Conservation (phyloP, 2,113 vertebrate genomes). For the Misgurnus anguillicaudatus region DNA sequence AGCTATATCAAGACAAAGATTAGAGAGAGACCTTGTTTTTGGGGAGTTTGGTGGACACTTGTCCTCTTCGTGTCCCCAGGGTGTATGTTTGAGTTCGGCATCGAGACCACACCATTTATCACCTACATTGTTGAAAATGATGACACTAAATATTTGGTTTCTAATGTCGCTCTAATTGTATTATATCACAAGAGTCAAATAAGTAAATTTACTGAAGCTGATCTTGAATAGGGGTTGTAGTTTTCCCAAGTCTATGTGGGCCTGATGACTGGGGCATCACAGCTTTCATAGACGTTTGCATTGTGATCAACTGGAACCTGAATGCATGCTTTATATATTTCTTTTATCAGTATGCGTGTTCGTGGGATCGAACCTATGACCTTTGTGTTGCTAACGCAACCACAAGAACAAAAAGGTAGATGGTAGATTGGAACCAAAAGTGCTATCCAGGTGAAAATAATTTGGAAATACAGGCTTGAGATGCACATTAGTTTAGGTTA, state of each 20-base stretch:
- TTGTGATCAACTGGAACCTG: too few relatives aligned
- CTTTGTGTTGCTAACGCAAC: too few relatives aligned
- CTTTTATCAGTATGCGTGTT: too few relatives aligned
- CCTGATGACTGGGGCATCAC: conserved; percentile 2
- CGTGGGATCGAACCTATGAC: too few relatives aligned
- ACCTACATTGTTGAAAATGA: too few relatives aligned
- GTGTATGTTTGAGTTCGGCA: conserved; percentile 43
- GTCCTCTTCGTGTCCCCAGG: conserved; percentile 57
- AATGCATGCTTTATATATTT: too few relatives aligned
- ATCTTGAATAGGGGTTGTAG: neutral
- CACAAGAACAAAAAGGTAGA: too few relatives aligned
- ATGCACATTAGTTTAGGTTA: conserved; percentile 12
- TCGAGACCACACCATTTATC: neutral
- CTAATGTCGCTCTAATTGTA: neutral
- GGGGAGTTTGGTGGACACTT: conserved; percentile 40
- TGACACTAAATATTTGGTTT: conserved; percentile 26
- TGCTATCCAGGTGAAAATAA: neutral
- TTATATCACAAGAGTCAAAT: neutral
- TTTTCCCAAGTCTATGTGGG: neutral
- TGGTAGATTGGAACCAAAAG: neutral
- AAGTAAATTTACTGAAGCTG: neutral
- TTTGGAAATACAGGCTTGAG: neutral
- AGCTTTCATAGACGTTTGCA: neutral
- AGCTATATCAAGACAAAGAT: conserved; percentile 10
- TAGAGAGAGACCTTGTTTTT: conserved; percentile 1